Conservation (phyloP, 2,113 vertebrate genomes). For the rabbit (Oryctolagus cuniculus) region DNA sequence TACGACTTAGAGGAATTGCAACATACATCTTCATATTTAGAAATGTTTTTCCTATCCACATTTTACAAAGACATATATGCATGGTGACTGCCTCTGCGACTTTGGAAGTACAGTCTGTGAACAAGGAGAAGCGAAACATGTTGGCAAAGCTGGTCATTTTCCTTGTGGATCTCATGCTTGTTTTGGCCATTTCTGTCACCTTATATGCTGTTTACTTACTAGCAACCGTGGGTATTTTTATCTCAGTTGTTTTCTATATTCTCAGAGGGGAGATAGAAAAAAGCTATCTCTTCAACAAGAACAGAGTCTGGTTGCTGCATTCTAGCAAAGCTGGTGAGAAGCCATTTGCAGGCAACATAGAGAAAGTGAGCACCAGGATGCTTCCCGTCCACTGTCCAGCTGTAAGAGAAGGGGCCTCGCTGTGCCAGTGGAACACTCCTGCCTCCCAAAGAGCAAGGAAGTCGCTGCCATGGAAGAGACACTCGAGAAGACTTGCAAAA, state of each 20-base stretch:
- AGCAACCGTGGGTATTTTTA: constrained; percentile 47
- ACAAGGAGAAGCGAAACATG: constrained; percentile 63
- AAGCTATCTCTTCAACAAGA: constrained; percentile 53
- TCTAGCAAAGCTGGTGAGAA: constrained; percentile 75
- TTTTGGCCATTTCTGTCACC: constrained; percentile 72
- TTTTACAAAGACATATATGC: constrained; percentile 69
- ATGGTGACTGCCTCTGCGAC: background rate
- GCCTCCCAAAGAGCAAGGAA: constrained; percentile 37
- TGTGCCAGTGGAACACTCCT: background rate
- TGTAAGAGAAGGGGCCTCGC: background rate
- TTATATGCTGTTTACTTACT: constrained; percentile 75
- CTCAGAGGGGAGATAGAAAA: constrained; percentile 27
- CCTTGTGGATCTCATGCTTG: constrained; percentile 77
- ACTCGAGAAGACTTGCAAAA: constrained; percentile 69
- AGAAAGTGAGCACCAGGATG: constrained; percentile 55
- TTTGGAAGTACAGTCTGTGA: background rate
- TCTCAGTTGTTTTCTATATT: constrained; percentile 73
- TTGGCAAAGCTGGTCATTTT: constrained; percentile 66
- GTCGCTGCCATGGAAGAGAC: constrained; percentile 69
- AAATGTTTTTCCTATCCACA: constrained; percentile 68
- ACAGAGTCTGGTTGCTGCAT: constrained; percentile 38
- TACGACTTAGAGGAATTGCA: constrained; percentile 57
- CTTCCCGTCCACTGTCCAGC: constrained; percentile 55
- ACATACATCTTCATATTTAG: constrained; percentile 74
- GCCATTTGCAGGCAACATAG: constrained; percentile 63